Conservation (phyloP, 1,140 invertebrate species). For the Harpegnathos saltator region DNA sequence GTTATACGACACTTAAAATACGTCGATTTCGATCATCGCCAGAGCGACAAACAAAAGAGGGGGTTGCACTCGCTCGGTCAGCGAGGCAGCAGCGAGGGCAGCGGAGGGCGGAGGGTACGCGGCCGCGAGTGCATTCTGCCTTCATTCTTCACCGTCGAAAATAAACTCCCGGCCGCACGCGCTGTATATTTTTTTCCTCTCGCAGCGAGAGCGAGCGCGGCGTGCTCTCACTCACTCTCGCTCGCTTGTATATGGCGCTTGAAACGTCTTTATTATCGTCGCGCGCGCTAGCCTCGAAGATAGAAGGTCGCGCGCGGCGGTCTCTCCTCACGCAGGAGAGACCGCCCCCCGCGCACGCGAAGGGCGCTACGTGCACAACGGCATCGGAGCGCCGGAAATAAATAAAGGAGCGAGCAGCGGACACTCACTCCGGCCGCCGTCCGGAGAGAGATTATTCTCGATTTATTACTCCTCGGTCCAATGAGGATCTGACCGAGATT, state of each 20-base stretch:
- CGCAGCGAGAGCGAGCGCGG: conserved; percentile 26
- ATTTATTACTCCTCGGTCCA: conserved; percentile 3
- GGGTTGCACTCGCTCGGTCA: background rate
- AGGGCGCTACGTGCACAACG: conserved; percentile 53
- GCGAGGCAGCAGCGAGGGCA: no score
- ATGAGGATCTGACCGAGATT: conserved; percentile 2
- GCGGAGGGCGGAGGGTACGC: conserved; percentile 2
- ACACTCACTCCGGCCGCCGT: background rate
- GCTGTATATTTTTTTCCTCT: conserved; percentile 43
- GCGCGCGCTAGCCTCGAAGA: conserved; percentile 25
- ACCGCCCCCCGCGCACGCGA: background rate
- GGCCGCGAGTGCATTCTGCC: conserved; percentile 51
- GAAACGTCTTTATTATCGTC: conserved; percentile 61
- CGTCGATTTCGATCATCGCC: conserved; percentile 46
- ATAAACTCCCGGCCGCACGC: conserved; percentile 65
- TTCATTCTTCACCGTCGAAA: conserved; percentile 60
- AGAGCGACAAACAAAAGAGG: conserved; percentile 30
- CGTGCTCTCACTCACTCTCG: no score
- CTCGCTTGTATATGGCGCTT: conserved; percentile 18
- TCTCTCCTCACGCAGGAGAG: conserved; percentile 7
- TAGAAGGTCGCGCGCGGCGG: background rate
- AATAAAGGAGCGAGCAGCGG: conserved; percentile 49
- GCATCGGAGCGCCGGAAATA: conserved; percentile 61
- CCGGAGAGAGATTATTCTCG: background rate
- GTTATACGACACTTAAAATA: conserved; percentile 28